Conservation (phyloP, 2,113 vertebrate genomes). For the Colinus virginianus region DNA sequence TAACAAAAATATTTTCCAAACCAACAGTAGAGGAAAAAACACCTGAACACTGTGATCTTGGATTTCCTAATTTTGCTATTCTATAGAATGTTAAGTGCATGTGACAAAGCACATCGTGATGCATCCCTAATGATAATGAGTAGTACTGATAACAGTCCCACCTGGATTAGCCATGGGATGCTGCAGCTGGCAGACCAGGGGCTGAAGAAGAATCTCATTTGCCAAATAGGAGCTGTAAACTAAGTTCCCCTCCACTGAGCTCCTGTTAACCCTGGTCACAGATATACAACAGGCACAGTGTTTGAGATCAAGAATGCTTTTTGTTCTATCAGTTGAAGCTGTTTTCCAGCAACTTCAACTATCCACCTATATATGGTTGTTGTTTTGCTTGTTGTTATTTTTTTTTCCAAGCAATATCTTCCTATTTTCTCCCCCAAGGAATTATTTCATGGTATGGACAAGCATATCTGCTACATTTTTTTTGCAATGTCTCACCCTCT, state of each 20-base stretch:
- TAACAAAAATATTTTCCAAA: constrained; percentile 24
- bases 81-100: fast-evolving
- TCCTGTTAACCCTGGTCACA: not conserved
- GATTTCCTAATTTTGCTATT: not conserved
- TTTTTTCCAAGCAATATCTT: fast-evolving
- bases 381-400: too few species aligned
- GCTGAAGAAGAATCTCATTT: not conserved
- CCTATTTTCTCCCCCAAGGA: not conserved
- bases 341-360: not conserved
- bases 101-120: not conserved
- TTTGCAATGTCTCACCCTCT: not conserved
- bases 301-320: not conserved
- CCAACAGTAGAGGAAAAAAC: not conserved
- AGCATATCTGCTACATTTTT: not conserved
- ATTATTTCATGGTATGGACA: not conserved
- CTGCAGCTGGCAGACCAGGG: not conserved
- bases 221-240: not conserved
- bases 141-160: not conserved
- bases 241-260: not conserved
- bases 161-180: not conserved
- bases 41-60: not conserved
- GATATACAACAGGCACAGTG: not conserved
- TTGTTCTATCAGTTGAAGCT: not conserved
- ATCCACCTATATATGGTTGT: fast-evolving
- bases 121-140: not conserved